Evolutionary conservation across 2,797 vertebrate species (phyloP).

Genomic region (Lepilemur septentrionalis): DNA sequence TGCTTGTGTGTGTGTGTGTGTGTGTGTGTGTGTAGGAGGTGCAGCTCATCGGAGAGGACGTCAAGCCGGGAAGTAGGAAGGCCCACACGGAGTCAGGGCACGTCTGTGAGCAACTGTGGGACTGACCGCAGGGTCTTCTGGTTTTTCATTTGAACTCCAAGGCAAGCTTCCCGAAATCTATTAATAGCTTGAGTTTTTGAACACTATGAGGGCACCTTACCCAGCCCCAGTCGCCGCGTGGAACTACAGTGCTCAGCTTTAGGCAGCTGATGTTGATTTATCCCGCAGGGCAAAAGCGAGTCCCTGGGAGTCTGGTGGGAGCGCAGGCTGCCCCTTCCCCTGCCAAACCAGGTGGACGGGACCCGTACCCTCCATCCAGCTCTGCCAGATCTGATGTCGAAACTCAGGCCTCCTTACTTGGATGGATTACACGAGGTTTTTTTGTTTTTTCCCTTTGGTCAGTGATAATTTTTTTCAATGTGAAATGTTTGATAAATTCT

Average conservation of each 20-base stretch:
- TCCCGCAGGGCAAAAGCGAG: not conserved
- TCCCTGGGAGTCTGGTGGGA: not conserved
- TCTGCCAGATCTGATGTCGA: not conserved
- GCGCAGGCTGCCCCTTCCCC: too few relatives aligned
- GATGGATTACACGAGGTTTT: not conserved
- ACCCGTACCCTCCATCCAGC: not conserved
- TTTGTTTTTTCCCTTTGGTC: not conserved
- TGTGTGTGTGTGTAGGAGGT: rapidly evolving
- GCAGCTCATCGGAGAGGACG: rapidly evolving
- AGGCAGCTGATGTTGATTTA: rapidly evolving
- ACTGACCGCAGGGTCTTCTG: not conserved
- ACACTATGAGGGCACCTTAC: rapidly evolving
- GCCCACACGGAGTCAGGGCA: not conserved
- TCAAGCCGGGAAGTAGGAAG: rapidly evolving
- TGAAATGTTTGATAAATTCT: not conserved
- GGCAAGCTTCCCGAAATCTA: not conserved
- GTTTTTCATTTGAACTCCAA: not conserved
- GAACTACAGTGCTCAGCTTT: not conserved
- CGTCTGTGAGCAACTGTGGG: too few relatives aligned
- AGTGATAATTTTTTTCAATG: not conserved
- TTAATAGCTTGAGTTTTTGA: not conserved
- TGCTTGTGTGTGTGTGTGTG: too few relatives aligned
- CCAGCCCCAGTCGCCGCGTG: not conserved
- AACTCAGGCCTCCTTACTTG: not conserved
- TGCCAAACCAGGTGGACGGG: not conserved